These are phyloP conservation scores for Himantopus leucocephalus DNA, from an alignment of 2,113 vertebrate species.

Conservation along the genomic window DNA sequence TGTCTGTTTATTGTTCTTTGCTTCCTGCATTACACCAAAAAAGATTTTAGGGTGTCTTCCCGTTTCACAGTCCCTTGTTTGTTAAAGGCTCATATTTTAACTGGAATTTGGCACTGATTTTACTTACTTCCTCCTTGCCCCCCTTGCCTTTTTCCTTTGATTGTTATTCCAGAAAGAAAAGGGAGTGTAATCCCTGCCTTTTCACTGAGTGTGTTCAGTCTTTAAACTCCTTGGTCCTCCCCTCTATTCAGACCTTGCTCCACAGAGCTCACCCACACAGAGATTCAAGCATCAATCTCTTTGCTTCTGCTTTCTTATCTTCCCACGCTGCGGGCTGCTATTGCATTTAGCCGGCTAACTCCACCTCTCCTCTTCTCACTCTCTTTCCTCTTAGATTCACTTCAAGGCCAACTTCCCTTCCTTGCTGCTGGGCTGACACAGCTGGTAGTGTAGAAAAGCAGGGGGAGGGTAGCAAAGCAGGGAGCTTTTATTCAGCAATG, in stretches of 20 bases:
- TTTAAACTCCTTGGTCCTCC: conserved; percentile 49
- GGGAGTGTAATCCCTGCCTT: background rate
- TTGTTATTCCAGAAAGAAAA: background rate
- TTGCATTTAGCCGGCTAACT: background rate
- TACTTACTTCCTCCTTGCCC: background rate
- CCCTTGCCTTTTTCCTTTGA: background rate
- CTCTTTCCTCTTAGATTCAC: conserved; percentile 53
- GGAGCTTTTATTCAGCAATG: conserved; percentile 46
- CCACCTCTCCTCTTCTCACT: conserved; percentile 55
- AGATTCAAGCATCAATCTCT: conserved; percentile 24
- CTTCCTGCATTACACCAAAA: background rate
- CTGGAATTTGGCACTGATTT: background rate
- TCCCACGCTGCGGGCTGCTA: conserved; percentile 40
- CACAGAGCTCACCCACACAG: background rate
- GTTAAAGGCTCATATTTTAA: background rate
- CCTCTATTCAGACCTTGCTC: conserved; percentile 38
- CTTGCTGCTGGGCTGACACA: conserved; percentile 53
- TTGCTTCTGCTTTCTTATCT: conserved; percentile 61
- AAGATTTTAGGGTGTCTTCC: background rate
- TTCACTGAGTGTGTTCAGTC: background rate
- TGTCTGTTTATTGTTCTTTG: background rate
- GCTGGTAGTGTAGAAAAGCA: conserved; percentile 14
- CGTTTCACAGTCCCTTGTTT: background rate
- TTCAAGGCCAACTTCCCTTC: conserved; percentile 53
- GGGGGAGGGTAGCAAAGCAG: conserved; percentile 37